Conservation (phyloP, 2,113 vertebrate species). For the Hassar affinis region DNA sequence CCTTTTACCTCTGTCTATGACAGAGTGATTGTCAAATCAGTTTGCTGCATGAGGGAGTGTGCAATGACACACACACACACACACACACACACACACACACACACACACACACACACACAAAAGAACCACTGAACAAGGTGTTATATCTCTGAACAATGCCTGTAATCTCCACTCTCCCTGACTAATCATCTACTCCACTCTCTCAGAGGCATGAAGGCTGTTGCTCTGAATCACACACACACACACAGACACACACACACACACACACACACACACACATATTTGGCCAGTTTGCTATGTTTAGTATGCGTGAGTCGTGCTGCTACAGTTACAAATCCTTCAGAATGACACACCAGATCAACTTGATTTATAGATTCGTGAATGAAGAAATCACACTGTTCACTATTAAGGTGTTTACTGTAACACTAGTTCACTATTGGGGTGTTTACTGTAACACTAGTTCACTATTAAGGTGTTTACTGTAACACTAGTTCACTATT, state of each 20-base stretch:
- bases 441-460: not conserved
- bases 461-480: not conserved
- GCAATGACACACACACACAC: not conserved
- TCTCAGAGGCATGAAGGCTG: constrained; percentile 21
- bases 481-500: not conserved
- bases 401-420: not conserved
- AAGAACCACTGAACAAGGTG: constrained; percentile 22
- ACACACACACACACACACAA: constrained; percentile 18
- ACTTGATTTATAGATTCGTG: not conserved
- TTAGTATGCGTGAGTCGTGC: constrained; percentile 13
- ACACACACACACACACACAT: not conserved
- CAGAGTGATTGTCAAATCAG: not conserved
- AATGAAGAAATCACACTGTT: no score
- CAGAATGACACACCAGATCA: constrained; percentile 15
- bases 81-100: constrained; percentile 31
- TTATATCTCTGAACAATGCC: constrained; percentile 19
- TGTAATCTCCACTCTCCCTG: constrained; percentile 8
- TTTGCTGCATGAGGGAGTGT: not conserved
- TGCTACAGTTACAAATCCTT: not conserved
- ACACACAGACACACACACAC: not conserved
- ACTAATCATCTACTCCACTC: constrained; percentile 22
- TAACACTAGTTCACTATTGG: no score
- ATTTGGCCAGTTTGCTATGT: not conserved
- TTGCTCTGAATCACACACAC: constrained; percentile 27
- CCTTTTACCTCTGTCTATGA: not conserved